phyloP scores from a whole-genome alignment of 1,140 invertebrate species.

The Cherax destructor region DNA sequence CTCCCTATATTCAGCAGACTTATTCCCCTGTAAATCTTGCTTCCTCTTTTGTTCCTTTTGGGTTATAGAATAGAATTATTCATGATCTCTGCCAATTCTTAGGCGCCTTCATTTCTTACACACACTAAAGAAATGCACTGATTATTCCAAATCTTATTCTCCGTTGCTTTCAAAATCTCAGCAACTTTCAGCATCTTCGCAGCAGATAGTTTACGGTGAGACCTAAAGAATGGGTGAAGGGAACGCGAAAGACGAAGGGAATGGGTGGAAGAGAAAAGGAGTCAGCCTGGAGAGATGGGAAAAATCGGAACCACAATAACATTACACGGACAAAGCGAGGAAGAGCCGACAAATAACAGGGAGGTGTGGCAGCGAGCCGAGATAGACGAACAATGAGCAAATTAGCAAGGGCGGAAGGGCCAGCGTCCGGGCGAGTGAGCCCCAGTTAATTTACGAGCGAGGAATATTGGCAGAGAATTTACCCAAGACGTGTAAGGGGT shows the following conservation, averaged over 20 bases:
- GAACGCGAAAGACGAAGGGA: not conserved
- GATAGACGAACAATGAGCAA: not conserved
- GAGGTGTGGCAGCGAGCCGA: not conserved
- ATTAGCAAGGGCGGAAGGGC: not conserved
- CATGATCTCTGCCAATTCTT: too few relatives aligned
- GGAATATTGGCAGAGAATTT: conserved; percentile 7
- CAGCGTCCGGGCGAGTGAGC: not conserved
- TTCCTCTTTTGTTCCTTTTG: too few relatives aligned
- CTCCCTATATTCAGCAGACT: too few relatives aligned
- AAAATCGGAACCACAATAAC: not conserved
- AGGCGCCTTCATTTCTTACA: too few relatives aligned
- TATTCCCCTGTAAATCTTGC: too few relatives aligned
- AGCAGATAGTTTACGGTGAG: too few relatives aligned
- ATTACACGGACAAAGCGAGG: not conserved
- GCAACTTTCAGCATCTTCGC: too few relatives aligned
- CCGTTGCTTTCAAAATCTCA: too few relatives aligned
- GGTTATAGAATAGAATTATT: too few relatives aligned
- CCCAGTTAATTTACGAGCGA: not conserved
- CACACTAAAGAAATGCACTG: too few relatives aligned
- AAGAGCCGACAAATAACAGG: not conserved
- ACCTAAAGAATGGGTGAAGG: too few relatives aligned
- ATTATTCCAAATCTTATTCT: too few relatives aligned
- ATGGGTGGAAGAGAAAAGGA: not conserved
- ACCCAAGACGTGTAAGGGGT: not conserved
- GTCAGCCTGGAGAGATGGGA: not conserved